Evolutionary conservation across 2,113 vertebrate genomes (phyloP).

Genomic region (Gasterosteus aculeatus): DNA sequence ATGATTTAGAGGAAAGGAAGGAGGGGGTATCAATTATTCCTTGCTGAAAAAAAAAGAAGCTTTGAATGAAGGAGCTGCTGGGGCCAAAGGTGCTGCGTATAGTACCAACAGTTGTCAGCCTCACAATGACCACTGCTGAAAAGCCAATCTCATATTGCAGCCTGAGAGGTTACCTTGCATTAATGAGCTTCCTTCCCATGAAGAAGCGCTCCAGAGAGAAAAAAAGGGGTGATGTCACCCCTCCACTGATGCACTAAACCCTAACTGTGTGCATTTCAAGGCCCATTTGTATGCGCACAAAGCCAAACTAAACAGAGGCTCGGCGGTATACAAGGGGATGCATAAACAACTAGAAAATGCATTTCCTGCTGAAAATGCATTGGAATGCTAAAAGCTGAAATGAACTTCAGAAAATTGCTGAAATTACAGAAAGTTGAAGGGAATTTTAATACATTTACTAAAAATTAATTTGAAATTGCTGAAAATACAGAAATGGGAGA

Average conservation of each 20-base stretch:
- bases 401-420: no score
- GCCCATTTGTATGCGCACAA: slow-evolving; percentile 74
- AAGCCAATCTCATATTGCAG: slow-evolving; percentile 83
- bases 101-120: slow-evolving; percentile 82
- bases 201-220: slow-evolving; percentile 64
- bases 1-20: slow-evolving; percentile 63
- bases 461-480: no score
- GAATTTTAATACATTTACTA: no score
- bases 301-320: slow-evolving; percentile 44
- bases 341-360: slow-evolving; percentile 72
- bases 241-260: slow-evolving; percentile 69
- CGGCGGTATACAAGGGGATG: slow-evolving; percentile 48
- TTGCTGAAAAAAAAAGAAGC: slow-evolving; percentile 61
- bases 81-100: slow-evolving; percentile 81
- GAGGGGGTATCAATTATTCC: slow-evolving; percentile 71
- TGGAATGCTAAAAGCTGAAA: no score
- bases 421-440: no score
- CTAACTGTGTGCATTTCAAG: slow-evolving; percentile 75
- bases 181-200: slow-evolving; percentile 73
- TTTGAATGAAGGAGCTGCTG: slow-evolving; percentile 70
- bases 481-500: no score
- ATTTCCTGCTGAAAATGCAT: no score
- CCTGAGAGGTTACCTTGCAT: slow-evolving; percentile 72
- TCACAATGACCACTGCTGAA: slow-evolving; percentile 77
- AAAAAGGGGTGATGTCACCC: slow-evolving; percentile 77